phyloP scores from a whole-genome alignment of 2,888 invertebrate species.

The Cheilosia vulpina region DNA sequence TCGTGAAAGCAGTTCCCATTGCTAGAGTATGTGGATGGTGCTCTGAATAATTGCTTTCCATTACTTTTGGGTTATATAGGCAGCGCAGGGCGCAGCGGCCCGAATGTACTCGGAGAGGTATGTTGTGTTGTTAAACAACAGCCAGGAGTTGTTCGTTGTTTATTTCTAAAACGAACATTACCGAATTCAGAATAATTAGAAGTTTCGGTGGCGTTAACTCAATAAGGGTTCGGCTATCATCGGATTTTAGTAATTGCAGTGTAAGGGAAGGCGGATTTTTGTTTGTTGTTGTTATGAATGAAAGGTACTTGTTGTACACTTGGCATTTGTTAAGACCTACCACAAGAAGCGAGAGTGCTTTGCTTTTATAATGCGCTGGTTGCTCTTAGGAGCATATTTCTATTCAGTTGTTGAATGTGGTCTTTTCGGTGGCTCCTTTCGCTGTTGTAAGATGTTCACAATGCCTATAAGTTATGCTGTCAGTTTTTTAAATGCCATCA shows the following conservation, averaged over 20 bases:
- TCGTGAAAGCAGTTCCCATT: slow-evolving; percentile 23
- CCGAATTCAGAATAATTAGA: slow-evolving; percentile 51
- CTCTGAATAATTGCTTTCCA: slow-evolving; percentile 68
- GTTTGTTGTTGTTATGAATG: background rate
- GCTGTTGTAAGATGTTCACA: too few species aligned
- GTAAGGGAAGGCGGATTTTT: background rate
- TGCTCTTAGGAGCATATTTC: too few species aligned
- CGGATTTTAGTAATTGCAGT: background rate
- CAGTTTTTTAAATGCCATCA: too few species aligned
- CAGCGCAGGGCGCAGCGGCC: background rate
- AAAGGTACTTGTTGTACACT: background rate
- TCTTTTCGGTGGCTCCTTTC: too few species aligned
- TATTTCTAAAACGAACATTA: slow-evolving; percentile 16
- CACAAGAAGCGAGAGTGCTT: too few species aligned
- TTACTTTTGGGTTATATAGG: slow-evolving; percentile 24
- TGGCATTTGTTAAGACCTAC: background rate
- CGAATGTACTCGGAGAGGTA: background rate
- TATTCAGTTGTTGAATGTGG: too few species aligned
- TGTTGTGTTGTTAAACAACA: slow-evolving; percentile 18
- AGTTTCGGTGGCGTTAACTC: slow-evolving; percentile 26
- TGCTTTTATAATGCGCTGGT: too few species aligned
- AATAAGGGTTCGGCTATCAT: slow-evolving; percentile 15
- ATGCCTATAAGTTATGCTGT: too few species aligned
- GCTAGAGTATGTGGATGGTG: slow-evolving; percentile 30
- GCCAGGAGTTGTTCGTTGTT: slow-evolving; percentile 7